Evolutionary conservation across 2,888 invertebrate genomes (phyloP).

Genomic region (Phyto melanocephala): DNA sequence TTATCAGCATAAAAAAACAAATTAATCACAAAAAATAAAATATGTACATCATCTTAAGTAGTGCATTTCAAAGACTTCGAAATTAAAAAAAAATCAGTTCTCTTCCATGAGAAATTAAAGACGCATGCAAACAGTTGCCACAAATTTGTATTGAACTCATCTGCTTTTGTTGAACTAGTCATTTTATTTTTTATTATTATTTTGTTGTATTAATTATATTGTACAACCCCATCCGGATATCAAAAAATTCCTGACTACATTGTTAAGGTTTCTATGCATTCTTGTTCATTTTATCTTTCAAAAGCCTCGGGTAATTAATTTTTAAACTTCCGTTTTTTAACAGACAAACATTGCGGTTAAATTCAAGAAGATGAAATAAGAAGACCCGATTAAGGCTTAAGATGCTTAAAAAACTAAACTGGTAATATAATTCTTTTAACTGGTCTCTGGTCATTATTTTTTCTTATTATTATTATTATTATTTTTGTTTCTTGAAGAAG

Average conservation of each 20-base stretch:
- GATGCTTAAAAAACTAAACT: slow-evolving; percentile 50
- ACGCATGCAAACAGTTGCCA: neutral
- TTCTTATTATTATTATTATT: neutral
- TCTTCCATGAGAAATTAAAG: neutral
- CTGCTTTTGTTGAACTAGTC: neutral
- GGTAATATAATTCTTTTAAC: slow-evolving; percentile 50
- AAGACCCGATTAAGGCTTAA: slow-evolving; percentile 38
- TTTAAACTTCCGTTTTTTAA: slow-evolving; percentile 60
- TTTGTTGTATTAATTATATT: neutral
- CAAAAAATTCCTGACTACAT: slow-evolving; percentile 41
- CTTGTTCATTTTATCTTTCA: slow-evolving; percentile 28
- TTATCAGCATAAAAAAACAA: too few species aligned
- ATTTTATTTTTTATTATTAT: neutral
- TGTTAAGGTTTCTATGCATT: slow-evolving; percentile 43
- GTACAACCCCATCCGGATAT: slow-evolving; percentile 43
- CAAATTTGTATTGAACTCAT: neutral
- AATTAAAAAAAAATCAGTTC: too few species aligned
- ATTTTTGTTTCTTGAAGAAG: neutral
- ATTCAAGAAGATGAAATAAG: neutral
- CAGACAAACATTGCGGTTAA: slow-evolving; percentile 44
- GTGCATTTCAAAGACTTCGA: too few species aligned
- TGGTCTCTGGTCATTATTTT: slow-evolving; percentile 18
- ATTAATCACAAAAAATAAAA: too few species aligned
- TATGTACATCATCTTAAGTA: too few species aligned
- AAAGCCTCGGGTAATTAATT: slow-evolving; percentile 53